Conservation (phyloP, 2,113 vertebrate species). For the human (Homo sapiens) region GRCh38 chr19:10747501-10748000, state of each 20-base stretch:
- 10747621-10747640: not conserved
- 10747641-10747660: not conserved
- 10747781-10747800: not conserved
- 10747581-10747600: not conserved
- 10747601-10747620: not conserved
- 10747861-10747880: not conserved
- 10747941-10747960: not conserved
- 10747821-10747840: not conserved
- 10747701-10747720: too few species aligned
- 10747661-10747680: not conserved
- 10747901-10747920: not conserved
- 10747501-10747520: constrained; percentile 48
- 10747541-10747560: not conserved
- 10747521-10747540: not conserved
- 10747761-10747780: not conserved
- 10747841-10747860: not conserved
- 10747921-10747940: not conserved
- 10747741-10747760: not conserved
- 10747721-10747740: not conserved
- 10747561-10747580: not conserved
- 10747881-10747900: not conserved
- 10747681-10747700: not conserved
- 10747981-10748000: not conserved
- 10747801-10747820: not conserved
- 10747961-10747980: not conserved